Percentiles rank a stretch among this genome's conserved stretches.
These are phyloP conservation scores for Elgonia sp. DNA, from an alignment of 2,888 invertebrate genomes.

Conservation along the genomic window DNA sequence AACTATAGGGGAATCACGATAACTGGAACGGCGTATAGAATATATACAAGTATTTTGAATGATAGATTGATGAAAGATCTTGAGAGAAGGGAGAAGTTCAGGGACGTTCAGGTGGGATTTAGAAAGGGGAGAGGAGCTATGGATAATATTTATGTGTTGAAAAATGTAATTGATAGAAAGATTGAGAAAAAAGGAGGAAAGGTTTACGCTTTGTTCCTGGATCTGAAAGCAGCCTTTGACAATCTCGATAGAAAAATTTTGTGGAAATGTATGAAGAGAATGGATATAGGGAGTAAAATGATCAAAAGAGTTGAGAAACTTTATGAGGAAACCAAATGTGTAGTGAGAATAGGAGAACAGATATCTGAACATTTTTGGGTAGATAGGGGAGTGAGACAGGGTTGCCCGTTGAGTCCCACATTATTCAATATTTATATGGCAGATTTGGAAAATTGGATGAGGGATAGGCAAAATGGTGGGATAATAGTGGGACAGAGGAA, in stretches of 20 bases:
- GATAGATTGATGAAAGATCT: too few species aligned
- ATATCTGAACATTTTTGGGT: conserved; percentile 2
- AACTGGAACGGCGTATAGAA: too few species aligned
- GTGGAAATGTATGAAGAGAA: conserved; percentile 25
- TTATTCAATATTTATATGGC: conserved; percentile 7
- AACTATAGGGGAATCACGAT: too few species aligned
- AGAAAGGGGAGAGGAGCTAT: conserved; percentile 15
- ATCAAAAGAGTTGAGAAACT: not conserved
- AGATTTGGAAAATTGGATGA: not conserved
- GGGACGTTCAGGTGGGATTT: not conserved
- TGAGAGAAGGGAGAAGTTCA: too few species aligned
- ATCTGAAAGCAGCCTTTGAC: conserved; percentile 26
- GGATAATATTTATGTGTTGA: conserved; percentile 29
- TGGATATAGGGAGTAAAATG: not conserved
- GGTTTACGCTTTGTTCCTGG: conserved; percentile 10
- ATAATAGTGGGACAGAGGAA: too few species aligned
- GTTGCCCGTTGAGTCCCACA: conserved; percentile 19
- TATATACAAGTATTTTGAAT: too few species aligned
- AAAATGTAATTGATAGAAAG: conserved; percentile 12
- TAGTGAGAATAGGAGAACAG: conserved; percentile 3
- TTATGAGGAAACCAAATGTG: conserved; percentile 20
- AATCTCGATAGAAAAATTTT: conserved; percentile 10
- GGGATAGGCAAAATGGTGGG: not conserved
- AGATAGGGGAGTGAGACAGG: conserved; percentile 29
- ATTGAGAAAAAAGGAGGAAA: not conserved